Base-by-base conservation (phyloP, 2,113 vertebrate species). In the Pongo abelii region DNA sequence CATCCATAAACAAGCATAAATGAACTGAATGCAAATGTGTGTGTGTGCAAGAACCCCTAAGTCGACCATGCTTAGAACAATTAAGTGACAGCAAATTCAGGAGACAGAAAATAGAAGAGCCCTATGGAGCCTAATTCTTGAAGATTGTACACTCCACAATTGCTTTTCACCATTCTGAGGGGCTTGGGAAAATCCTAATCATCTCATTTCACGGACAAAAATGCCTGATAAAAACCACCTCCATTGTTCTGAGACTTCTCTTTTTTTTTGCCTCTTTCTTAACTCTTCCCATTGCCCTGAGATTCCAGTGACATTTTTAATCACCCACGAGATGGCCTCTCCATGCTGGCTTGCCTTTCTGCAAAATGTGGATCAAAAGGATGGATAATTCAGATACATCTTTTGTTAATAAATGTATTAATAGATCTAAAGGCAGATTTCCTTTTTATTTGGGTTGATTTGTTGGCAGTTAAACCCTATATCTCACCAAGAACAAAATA, bases 131-230 rank as follows among this genome's bases (percentile, higher is more conserved):
- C 14, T 17, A 78, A 18, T 55, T 11, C 87, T 18, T 61, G 43
- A 48, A 25, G 17, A 32, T 38, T 80, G 59, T 27, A 9, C 4
- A 1, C 3, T 32, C 38, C 69, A 18, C 5, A 30, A 17, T 2
- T 5, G 27, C 35, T 40, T 38, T n/a, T 16, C 67, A 69, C 32
- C 67, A 23, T 81, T 40, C 52, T 3, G 11, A 61, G 67, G 4
- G n/a, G 55, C 67, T 75, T 32, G 57, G 23, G n/a, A 50, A 79
- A 18, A 57, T 18, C 38, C 55, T 7, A 3, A 46, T 23, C 48
- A 5, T 0, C 3, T 23, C n/a, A 46, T 8, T 17, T 20, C 7
- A 4, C 2, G 0, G 38, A 23, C 75, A 59, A 48, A 46, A n/a
- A 9, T 27, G 18, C 61, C n/a, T 9, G 75, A 11, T 74, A 8